Conservation (phyloP, 2,113 vertebrate genomes). For the Perca flavescens region DNA sequence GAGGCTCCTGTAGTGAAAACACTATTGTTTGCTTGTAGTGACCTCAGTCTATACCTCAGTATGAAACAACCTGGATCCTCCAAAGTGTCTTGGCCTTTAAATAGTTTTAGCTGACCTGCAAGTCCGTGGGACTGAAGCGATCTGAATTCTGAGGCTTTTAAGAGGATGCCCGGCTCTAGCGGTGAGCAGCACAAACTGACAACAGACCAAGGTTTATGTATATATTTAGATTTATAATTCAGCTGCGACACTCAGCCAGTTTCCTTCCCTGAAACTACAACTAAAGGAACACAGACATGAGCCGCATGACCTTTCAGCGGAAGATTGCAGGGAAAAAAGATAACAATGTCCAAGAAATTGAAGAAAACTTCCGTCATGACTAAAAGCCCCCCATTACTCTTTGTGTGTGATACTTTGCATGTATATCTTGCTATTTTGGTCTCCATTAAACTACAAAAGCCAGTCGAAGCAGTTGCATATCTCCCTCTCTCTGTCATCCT, state of each 20-base stretch:
- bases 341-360: constrained; percentile 26
- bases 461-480: constrained; percentile 11
- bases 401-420: constrained; percentile 39
- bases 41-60: constrained; percentile 50
- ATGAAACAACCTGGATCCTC: constrained; percentile 51
- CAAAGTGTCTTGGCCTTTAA: constrained; percentile 70
- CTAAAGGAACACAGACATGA: constrained; percentile 29
- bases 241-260: constrained; percentile 31
- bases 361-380: constrained; percentile 36
- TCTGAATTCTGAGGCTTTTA: constrained; percentile 66
- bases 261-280: constrained; percentile 43
- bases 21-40: constrained; percentile 76
- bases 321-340: constrained; percentile 22
- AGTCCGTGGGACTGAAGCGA: constrained; percentile 53
- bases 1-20: constrained; percentile 71
- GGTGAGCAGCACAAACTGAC: constrained; percentile 18
- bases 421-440: constrained; percentile 28
- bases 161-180: constrained; percentile 30
- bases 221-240: constrained; percentile 64
- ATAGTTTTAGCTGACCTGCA: constrained; percentile 64
- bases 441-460: constrained; percentile 30
- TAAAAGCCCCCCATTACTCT: constrained; percentile 16
- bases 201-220: constrained; percentile 57
- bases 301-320: constrained; percentile 20
- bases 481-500: constrained; percentile 10